Evolutionary conservation across 2,113 vertebrate genomes (phyloP).

Genomic region (Salvelinus sp.): DNA sequence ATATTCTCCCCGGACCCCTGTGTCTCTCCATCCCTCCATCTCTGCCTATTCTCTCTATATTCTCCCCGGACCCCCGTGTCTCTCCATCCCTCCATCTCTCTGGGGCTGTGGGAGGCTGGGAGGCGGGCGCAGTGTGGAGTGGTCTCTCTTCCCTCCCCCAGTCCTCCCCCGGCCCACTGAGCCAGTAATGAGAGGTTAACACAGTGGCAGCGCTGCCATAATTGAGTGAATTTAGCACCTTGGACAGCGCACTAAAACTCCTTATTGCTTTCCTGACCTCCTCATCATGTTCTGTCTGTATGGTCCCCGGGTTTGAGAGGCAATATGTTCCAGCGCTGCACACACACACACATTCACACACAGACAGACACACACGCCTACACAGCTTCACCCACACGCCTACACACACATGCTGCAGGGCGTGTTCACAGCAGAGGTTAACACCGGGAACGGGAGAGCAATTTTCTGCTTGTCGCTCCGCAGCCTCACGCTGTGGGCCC

Average conservation of each 20-base stretch:
- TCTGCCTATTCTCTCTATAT: no score
- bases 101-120: not conserved
- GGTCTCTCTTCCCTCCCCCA: not conserved
- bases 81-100: not conserved
- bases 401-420: slow-evolving; percentile 69
- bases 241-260: slow-evolving; percentile 90
- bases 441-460: slow-evolving; percentile 70
- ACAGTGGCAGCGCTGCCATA: slow-evolving; percentile 87
- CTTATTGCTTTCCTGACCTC: slow-evolving; percentile 90
- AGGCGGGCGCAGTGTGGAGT: not conserved
- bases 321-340: slow-evolving; percentile 76
- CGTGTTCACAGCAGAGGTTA: slow-evolving; percentile 77
- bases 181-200: slow-evolving; percentile 89
- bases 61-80: not conserved
- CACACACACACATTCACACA: slow-evolving; percentile 5
- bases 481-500: no score
- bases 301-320: slow-evolving; percentile 69
- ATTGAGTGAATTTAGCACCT: slow-evolving; percentile 95
- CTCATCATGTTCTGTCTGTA: slow-evolving; percentile 77
- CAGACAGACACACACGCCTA: not conserved
- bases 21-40: not conserved
- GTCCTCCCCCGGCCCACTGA: slow-evolving; percentile 46
- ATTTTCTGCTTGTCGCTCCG: no score
- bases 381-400: slow-evolving; percentile 1
- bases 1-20: not conserved